Evolutionary conservation across 2,797 vertebrate genomes (phyloP), one percentile per base, ranked within the genome.

Genomic region (Borostomias antarcticus): DNA sequence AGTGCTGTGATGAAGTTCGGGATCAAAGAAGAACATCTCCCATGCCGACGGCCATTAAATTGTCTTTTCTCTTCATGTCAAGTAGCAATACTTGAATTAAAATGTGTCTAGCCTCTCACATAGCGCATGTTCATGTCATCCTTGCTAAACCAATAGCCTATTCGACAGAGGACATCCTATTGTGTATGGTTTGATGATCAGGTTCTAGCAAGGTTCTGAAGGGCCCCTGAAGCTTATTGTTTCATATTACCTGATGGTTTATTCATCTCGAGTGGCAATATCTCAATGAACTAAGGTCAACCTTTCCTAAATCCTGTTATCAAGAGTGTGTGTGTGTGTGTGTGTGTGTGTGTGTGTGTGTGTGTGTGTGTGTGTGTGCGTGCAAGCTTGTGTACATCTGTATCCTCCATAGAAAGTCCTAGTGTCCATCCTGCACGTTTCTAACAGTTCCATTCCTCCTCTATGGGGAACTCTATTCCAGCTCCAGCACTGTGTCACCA

Each of bases 81-180:
- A 63, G 66, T 68, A 28, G 66, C 35, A 64, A 68, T 61, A 53
- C 52, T 69, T 74, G 30, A 68, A 53, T 56, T 69, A 30, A 61
- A 58, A 43, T 58, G 62, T 45, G 47, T n/a, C 19, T 63, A 50
- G 32, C 15, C 17, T 57, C 29, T 52, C 29, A 51, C 40, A 19
- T 56, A 64, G n/a, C 2, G 10, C 21, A 11, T 2, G 7, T 57
- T 58, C 29, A 25, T 2, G 35, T 50, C 15, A 65, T 25, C 48
- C 23, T 50, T 50, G n/a, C 47, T 23, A 19, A 21, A 50, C n/a
- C 45, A 47, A n/a, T 23, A 7, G 19, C 2, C 8, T n/a, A 23
- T 21, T 21, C 48, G 26, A 29, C 37, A 7, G 58, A 47, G 33
- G 19, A 7, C 25, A 23, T 28, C 7, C 0, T 45, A 40, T n/a